Evolutionary conservation across 2,797 vertebrate genomes (phyloP).

Genomic region (Lithobates sylvaticus): DNA sequence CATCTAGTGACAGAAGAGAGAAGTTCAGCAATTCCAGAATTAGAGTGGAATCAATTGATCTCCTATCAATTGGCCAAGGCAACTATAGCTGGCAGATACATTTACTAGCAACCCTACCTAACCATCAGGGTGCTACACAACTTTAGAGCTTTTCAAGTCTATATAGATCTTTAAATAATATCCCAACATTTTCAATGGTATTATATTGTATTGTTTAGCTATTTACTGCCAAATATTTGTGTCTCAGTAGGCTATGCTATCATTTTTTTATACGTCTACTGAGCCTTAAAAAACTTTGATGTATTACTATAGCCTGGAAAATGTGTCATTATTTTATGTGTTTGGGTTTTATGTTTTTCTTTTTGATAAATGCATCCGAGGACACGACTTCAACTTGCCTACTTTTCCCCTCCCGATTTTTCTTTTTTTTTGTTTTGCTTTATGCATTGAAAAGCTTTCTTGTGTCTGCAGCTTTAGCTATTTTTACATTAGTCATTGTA

Average conservation of each 20-base stretch:
- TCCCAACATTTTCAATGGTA: neutral
- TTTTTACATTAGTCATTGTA: constrained; percentile 1
- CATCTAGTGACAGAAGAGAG: too few relatives aligned
- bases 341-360: neutral
- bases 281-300: neutral
- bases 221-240: neutral
- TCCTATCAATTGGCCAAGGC: too few relatives aligned
- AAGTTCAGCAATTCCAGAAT: too few relatives aligned
- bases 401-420: neutral
- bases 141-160: neutral
- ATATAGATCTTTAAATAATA: neutral
- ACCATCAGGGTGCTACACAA: too few relatives aligned
- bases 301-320: neutral
- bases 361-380: neutral
- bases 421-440: neutral
- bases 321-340: neutral
- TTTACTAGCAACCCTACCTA: too few relatives aligned
- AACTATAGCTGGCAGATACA: too few relatives aligned
- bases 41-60: too few relatives aligned
- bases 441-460: neutral
- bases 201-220: neutral
- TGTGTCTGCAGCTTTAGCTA: neutral
- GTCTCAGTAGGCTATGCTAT: neutral
- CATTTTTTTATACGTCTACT: neutral
- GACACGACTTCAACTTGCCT: neutral